Base-by-base conservation (phyloP, 2,113 vertebrate genomes). In the Peromyscus leucopus region DNA sequence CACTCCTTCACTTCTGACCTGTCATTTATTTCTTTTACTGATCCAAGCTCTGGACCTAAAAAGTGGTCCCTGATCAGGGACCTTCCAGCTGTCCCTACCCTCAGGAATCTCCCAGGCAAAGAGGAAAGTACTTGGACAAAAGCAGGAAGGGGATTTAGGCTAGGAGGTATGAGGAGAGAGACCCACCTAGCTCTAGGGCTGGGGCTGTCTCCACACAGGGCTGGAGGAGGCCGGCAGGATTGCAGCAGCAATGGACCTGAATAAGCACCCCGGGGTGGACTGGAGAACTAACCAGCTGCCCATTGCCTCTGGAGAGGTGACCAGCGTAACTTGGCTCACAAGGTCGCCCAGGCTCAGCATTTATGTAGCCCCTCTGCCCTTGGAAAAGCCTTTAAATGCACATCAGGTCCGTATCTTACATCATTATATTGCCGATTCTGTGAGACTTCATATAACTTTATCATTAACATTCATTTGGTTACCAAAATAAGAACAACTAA, bases 391-490 rank as follows among this genome's bases (percentile, higher is more conserved):
- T 42, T 67, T 69, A 72, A 69, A 65, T 16, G 28, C 33, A 67
- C 36, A 79, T 46, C 22, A 55, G 0, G 24, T 39, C 31, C 79
- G 57, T 17, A 24, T 36, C 33, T 59, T 72, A 61, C 36, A 39
- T 79, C 57, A 39, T 67, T 61, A 26, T 10, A 48, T 11, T 46
- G 24, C 51, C 69, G 46, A 85, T 91, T 79, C 59, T 31, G 55
- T 74, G n/a, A 46, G 9, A 55, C 5, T 31, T 36, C 57, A 61
- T 28, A 72, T 67, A 80, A 57, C 33, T 86, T 85, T 65, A n/a
- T 10, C 79, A 95, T 89, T 72, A 39, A 80, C 67, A 89, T 71
- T 92, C 79, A 74, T 74, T 74, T 63, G 59, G 39, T 61, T 86
- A 48, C 28, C 46, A 86, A 92, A 67, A 57, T 76, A 76, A 75